phyloP scores from a whole-genome alignment of 2,888 invertebrate genomes.

The Calliphora vomitoria region DNA sequence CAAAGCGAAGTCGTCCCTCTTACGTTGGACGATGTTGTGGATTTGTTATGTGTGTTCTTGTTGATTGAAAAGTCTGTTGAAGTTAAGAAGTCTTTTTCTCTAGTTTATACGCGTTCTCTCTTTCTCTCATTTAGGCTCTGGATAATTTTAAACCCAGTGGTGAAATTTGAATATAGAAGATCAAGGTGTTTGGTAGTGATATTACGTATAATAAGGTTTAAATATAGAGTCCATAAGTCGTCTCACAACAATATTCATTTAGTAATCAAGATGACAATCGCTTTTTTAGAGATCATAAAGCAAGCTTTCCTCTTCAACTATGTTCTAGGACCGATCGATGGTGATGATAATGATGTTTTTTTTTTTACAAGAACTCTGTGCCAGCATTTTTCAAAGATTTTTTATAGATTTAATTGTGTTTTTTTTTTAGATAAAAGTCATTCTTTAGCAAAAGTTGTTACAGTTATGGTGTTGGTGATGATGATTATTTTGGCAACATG shows the following conservation, averaged over 20 bases:
- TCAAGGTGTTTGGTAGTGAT: neutral
- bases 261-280: conserved; percentile 63
- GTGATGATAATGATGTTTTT: conserved; percentile 47
- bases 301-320: conserved; percentile 1
- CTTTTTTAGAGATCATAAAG: conserved; percentile 49
- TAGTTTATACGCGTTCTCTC: neutral
- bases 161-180: conserved; percentile 1
- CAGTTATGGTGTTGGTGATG: conserved; percentile 31
- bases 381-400: conserved; percentile 25
- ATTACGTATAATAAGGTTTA: too few relatives aligned
- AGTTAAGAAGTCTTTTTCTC: conserved; percentile 14
- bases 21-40: conserved; percentile 40
- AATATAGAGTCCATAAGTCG: conserved; percentile 34
- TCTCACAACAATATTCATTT: conserved; percentile 64
- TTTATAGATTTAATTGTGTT: neutral
- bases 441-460: conserved; percentile 46
- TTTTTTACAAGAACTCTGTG: conserved; percentile 42
- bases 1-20: conserved; percentile 67
- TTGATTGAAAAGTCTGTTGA: conserved; percentile 10
- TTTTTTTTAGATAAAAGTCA: too few relatives aligned
- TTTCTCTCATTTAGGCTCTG: neutral
- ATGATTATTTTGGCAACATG: conserved; percentile 25
- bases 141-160: conserved; percentile 3
- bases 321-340: conserved; percentile 6
- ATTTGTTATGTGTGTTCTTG: conserved; percentile 25